Evolutionary conservation across 2,113 vertebrate species (phyloP).

Genomic region (Oenanthe melanoleuca): DNA sequence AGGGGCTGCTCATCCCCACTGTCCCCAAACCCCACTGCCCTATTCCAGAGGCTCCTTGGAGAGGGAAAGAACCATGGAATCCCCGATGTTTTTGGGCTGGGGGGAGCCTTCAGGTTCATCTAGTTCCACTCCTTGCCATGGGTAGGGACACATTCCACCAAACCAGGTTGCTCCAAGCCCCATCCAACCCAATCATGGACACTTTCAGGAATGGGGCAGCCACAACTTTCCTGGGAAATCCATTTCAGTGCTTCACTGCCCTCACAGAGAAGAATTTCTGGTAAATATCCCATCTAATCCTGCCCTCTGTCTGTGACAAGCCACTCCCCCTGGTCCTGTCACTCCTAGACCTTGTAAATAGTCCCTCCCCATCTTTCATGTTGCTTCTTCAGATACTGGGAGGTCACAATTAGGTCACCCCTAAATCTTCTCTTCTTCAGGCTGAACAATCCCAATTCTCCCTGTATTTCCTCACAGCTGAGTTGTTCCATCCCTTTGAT

Average conservation of each 20-base stretch:
- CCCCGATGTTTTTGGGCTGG: not conserved
- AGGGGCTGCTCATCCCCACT: accelerated
- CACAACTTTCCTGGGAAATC: not conserved
- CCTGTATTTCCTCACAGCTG: not conserved
- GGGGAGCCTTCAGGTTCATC: not conserved
- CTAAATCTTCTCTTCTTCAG: not conserved
- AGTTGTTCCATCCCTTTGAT: not conserved
- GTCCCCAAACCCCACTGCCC: not conserved
- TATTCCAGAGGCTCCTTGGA: accelerated
- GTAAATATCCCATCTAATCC: not conserved
- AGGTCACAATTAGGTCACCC: not conserved
- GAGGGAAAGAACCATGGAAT: not conserved
- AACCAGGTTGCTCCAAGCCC: not conserved
- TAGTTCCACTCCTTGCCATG: not conserved
- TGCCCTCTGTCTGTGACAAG: not conserved
- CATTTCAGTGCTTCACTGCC: not conserved
- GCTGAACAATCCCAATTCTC: not conserved
- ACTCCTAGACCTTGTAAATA: not conserved
- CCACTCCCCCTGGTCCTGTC: not conserved
- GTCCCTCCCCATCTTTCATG: too few relatives aligned
- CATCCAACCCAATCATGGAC: not conserved
- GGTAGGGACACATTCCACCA: not conserved
- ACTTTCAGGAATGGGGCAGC: not conserved
- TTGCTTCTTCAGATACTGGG: not conserved
- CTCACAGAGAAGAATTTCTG: not conserved